Percentiles rank a stretch among this genome's conserved stretches.
phyloP scores from a whole-genome alignment of 1,140 invertebrate species.

The Bombus pascuorum region DNA sequence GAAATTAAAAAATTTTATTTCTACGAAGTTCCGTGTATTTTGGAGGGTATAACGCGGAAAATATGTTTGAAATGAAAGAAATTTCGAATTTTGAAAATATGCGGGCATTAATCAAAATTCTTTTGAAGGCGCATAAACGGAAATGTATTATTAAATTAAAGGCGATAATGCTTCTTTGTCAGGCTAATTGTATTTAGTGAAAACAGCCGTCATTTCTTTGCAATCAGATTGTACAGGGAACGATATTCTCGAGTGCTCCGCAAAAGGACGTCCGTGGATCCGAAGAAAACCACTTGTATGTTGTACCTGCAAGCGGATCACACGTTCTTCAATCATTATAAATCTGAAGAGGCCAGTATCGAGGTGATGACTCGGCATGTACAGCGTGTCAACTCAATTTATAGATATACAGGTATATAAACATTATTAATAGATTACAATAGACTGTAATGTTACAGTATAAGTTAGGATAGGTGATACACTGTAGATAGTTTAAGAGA shows the following conservation, averaged over 20 bases:
- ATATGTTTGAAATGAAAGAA: neutral
- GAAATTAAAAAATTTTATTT: conserved; percentile 33
- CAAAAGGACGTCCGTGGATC: conserved; percentile 89
- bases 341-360: conserved; percentile 95
- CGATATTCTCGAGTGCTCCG: conserved; percentile 84
- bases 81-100: too few species aligned
- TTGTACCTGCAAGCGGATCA: conserved; percentile 97
- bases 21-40: neutral
- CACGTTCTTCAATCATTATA: conserved; percentile 95
- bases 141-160: neutral
- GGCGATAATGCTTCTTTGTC: neutral
- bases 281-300: conserved; percentile 91
- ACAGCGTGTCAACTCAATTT: conserved; percentile 95
- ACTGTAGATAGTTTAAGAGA: too few species aligned
- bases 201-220: neutral
- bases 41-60: neutral
- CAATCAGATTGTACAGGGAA: conserved; percentile 72
- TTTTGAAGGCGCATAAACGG: too few species aligned
- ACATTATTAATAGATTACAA: neutral
- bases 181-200: neutral
- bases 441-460: neutral
- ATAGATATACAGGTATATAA: conserved; percentile 90
- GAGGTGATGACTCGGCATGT: conserved; percentile 97
- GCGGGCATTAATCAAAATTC: too few species aligned
- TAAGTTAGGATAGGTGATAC: too few species aligned